Percentiles rank a stretch among this genome's conserved stretches.
phyloP scores from a whole-genome alignment of 2,888 invertebrate genomes.

The Eurytoma adleriae region DNA sequence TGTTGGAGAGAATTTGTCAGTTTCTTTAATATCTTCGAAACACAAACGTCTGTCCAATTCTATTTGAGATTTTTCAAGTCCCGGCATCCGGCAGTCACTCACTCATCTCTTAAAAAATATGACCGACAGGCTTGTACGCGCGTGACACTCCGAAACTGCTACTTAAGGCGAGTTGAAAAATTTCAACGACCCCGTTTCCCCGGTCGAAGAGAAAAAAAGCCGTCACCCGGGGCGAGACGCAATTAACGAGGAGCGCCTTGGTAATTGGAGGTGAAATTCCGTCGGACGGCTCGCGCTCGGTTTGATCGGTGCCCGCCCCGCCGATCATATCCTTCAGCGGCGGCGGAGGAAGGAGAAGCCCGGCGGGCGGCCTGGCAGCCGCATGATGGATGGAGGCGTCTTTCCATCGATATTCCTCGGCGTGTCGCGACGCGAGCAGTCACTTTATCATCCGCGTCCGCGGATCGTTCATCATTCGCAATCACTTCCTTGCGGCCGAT shows the following conservation, averaged over 20 bases:
- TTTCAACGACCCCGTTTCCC: not conserved
- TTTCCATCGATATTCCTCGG: slow-evolving; percentile 67
- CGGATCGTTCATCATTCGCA: slow-evolving; percentile 71
- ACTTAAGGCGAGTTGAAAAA: not conserved
- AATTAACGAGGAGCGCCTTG: slow-evolving; percentile 25
- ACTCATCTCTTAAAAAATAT: too few relatives aligned
- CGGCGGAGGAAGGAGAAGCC: not conserved
- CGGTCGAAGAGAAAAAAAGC: not conserved
- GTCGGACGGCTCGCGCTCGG: not conserved
- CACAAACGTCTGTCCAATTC: too few relatives aligned
- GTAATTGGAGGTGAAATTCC: slow-evolving; percentile 38
- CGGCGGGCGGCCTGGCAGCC: slow-evolving; percentile 45
- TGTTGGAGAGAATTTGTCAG: too few relatives aligned
- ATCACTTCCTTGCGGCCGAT: slow-evolving; percentile 70
- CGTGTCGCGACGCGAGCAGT: slow-evolving; percentile 63
- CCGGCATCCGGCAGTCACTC: too few relatives aligned
- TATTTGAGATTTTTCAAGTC: too few relatives aligned
- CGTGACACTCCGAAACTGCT: not conserved
- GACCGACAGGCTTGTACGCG: too few relatives aligned
- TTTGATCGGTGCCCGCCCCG: not conserved
- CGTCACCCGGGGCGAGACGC: slow-evolving; percentile 3
- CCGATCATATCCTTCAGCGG: slow-evolving; percentile 22
- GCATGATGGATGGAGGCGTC: slow-evolving; percentile 65
- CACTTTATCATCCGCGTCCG: slow-evolving; percentile 69
- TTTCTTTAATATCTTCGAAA: too few relatives aligned